Conservation (phyloP, 1,140 invertebrate species). For the Chlorops oryzae region DNA sequence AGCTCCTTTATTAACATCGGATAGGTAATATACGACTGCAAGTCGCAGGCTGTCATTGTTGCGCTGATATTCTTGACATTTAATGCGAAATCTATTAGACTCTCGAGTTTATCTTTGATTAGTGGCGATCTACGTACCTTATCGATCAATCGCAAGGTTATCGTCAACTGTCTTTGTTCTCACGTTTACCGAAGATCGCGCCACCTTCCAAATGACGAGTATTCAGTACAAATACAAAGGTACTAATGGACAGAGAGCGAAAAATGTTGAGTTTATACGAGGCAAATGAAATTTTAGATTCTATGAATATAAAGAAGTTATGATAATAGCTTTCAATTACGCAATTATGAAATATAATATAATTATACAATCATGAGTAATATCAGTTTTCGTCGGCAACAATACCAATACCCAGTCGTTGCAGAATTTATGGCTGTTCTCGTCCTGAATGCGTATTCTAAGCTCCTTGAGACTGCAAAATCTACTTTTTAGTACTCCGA, state of each 20-base stretch:
- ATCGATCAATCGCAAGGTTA: neutral
- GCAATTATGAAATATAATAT: no score
- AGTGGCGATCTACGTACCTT: neutral
- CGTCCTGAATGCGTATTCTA: neutral
- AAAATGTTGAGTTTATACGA: no score
- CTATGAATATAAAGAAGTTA: no score
- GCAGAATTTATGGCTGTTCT: neutral
- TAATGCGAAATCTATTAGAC: constrained; percentile 6
- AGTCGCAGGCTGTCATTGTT: constrained; percentile 5
- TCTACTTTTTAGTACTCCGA: neutral
- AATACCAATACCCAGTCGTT: neutral
- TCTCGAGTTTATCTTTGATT: constrained; percentile 5
- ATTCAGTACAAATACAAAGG: no score
- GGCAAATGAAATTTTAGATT: no score
- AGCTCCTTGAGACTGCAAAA: neutral
- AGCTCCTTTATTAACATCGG: constrained; percentile 3
- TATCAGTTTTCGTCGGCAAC: no score
- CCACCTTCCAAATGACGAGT: no score
- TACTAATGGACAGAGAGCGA: no score
- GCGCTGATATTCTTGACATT: constrained; percentile 5
- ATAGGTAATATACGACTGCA: constrained; percentile 4
- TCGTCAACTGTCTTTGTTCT: no score
- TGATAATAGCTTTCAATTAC: no score
- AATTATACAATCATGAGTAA: no score
- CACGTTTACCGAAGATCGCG: no score